Evolutionary conservation across 2,797 vertebrate genomes (phyloP).

Genomic region (Erithacus rubecula): DNA sequence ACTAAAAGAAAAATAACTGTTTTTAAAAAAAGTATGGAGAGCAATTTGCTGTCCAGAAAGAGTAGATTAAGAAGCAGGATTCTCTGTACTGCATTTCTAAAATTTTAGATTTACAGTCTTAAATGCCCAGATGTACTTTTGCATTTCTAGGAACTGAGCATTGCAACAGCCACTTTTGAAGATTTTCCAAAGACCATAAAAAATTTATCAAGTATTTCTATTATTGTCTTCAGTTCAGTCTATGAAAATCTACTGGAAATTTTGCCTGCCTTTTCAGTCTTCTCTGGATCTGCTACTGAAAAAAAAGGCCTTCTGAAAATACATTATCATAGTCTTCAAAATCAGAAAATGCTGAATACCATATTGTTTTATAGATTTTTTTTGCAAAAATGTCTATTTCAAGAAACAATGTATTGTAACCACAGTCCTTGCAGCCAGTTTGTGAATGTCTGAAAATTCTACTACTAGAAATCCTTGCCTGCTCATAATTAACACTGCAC

Average conservation of each 20-base stretch:
- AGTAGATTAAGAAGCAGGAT: not conserved
- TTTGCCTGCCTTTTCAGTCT: not conserved
- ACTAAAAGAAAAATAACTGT: not conserved
- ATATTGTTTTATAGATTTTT: not conserved
- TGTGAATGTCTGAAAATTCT: not conserved
- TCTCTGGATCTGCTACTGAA: not conserved
- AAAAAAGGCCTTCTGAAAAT: not conserved
- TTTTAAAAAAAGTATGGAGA: not conserved
- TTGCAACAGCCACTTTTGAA: not conserved
- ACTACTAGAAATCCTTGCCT: accelerated
- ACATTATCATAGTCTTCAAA: not conserved
- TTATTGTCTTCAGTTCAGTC: not conserved
- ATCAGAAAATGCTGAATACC: not conserved
- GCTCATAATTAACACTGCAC: not conserved
- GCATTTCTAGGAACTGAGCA: not conserved
- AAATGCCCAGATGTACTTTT: not conserved
- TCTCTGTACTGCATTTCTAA: not conserved
- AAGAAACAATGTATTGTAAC: not conserved
- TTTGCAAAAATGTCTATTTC: not conserved
- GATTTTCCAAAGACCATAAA: not conserved
- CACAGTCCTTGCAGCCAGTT: not conserved
- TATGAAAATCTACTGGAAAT: not conserved
- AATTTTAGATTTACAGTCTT: not conserved
- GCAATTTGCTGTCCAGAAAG: not conserved
- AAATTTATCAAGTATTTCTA: not conserved